Evolutionary conservation across 2,113 vertebrate genomes (phyloP).

Genomic region (Pteronura brasiliensis): DNA sequence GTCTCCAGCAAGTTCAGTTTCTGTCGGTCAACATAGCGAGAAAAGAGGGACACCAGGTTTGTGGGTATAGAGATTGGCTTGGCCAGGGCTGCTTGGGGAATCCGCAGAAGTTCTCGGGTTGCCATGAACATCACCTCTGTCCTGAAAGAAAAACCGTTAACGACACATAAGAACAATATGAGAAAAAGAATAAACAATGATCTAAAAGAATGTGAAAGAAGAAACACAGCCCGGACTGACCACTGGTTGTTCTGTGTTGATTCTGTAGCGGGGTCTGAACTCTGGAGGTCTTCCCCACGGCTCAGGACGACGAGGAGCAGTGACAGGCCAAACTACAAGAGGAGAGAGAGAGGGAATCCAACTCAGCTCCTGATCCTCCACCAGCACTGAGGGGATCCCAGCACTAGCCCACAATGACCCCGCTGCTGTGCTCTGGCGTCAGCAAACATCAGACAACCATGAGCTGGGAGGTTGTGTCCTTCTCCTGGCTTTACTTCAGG

Average conservation of each 20-base stretch:
- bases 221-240: slow-evolving; percentile 74
- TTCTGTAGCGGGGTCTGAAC: slow-evolving; percentile 86
- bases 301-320: slow-evolving; percentile 93
- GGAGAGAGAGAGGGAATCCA: background rate
- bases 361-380: background rate
- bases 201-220: background rate
- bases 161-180: background rate
- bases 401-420: background rate
- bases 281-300: slow-evolving; percentile 94
- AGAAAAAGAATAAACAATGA: background rate
- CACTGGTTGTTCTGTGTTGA: slow-evolving; percentile 92
- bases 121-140: slow-evolving; percentile 94
- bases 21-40: slow-evolving; percentile 94
- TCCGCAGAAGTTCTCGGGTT: slow-evolving; percentile 90
- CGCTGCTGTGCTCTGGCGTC: no score
- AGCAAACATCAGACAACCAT: background rate
- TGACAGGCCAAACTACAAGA: slow-evolving; percentile 91
- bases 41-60: slow-evolving; percentile 93
- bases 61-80: slow-evolving; percentile 90
- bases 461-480: background rate
- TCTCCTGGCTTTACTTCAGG: background rate
- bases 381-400: no score
- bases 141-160: slow-evolving; percentile 79
- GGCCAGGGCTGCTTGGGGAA: slow-evolving; percentile 88
- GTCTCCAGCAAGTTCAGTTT: slow-evolving; percentile 93